Percentiles rank a stretch among this genome's conserved stretches.
Conservation (phyloP, 2,888 invertebrate species). For the Oscheius myriophilus region DNA sequence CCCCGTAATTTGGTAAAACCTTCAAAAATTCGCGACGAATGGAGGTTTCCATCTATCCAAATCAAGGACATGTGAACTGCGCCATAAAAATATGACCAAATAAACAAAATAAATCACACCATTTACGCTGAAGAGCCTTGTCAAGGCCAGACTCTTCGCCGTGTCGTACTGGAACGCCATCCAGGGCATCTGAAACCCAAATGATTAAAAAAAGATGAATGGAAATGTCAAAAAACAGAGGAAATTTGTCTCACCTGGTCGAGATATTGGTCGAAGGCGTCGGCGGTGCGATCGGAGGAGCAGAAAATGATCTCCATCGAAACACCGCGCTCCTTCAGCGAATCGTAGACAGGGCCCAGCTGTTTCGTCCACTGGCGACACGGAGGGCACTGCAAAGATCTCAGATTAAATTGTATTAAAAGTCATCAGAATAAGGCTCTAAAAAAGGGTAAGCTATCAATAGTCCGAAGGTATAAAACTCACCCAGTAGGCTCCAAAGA, state of each 20-base stretch:
- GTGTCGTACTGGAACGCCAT: constrained; percentile 79
- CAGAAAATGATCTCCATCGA: constrained; percentile 79
- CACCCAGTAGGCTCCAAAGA: constrained; percentile 91
- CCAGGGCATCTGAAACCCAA: constrained; percentile 82
- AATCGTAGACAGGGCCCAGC: constrained; percentile 80
- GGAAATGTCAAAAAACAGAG: neutral
- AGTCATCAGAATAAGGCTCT: neutral
- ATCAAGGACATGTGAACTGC: too few relatives aligned
- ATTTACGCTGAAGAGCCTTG: constrained; percentile 81
- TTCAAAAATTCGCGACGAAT: too few relatives aligned
- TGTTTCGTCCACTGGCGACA: constrained; percentile 85
- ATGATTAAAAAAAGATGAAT: neutral
- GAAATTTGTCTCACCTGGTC: constrained; percentile 28
- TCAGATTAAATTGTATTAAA: too few relatives aligned
- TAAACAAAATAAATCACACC: constrained; percentile 74
- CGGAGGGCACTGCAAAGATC: constrained; percentile 86
- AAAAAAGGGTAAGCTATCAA: neutral
- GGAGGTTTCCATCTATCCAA: too few relatives aligned
- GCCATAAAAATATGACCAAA: neutral
- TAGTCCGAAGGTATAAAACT: constrained; percentile 49
- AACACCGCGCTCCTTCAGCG: constrained; percentile 69
- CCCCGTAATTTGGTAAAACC: too few relatives aligned
- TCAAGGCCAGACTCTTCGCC: constrained; percentile 72
- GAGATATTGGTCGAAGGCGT: constrained; percentile 80
- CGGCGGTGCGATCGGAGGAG: constrained; percentile 86